Base-by-base conservation (phyloP, 2,797 vertebrate species). In the Clarias platycephalus region DNA sequence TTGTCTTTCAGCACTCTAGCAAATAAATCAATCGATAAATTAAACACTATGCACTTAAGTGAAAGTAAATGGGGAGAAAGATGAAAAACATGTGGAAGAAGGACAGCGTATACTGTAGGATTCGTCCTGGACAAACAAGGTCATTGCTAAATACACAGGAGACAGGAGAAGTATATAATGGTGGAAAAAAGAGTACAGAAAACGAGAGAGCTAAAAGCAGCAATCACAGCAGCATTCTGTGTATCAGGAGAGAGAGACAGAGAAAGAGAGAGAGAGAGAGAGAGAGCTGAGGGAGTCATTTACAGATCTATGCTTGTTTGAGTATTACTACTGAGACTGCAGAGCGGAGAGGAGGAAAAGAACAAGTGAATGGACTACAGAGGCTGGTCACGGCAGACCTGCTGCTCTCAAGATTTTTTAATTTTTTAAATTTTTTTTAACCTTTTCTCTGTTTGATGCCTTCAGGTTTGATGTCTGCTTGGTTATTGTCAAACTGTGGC, bases 401-500 rank as follows among this genome's bases (percentile, higher is more conserved):
- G 63, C 67, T 60, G 28, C 68, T 80, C 58, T 83, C 57, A 20
- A 44, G 44, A 71, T 82, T 40, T 82, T 83, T 26, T n/a, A n/a
- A n/a, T n/a, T n/a, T n/a, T n/a, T n/a, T n/a, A n/a, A n/a, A 28
- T 5, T 60, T 53, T 44, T 8, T 44, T 68, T 53, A 62, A 96
- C 94, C 94, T 96, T 94, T 92, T 92, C 92, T 90, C 89, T 92
- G 88, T 91, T 91, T 93, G 93, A 92, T 86, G 92, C 91, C 93
- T 90, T 88, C 91, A 92, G 93, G 83, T 91, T 91, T 93, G 93
- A 84, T 92, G 90, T 93, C 89, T 94, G 93, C 91, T 92, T 95
- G 93, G 93, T 90, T 94, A 95, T 90, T 91, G 91, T 95, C 94
- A 95, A 92, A 95, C 94, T 95, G 93, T 90, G 92, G 93, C 91